A percentile compares a stretch with the other conserved stretches of the same genome.
These are phyloP conservation scores for Esox niger DNA, from an alignment of 2,113 vertebrate species.

Conservation along the genomic window DNA sequence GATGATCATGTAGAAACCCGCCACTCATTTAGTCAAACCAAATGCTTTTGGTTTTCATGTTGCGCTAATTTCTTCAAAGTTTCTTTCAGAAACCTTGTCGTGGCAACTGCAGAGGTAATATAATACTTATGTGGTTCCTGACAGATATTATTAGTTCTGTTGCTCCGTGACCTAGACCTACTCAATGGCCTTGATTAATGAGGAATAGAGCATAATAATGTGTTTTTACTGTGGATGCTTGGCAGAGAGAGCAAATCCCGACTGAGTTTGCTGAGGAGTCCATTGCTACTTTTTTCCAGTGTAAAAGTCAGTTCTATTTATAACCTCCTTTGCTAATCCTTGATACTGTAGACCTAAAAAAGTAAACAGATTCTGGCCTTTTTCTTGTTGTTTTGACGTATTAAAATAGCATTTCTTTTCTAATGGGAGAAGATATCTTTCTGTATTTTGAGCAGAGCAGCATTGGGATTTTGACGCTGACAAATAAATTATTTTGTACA, in stretches of 20 bases:
- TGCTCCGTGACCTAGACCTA: background rate
- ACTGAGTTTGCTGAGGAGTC: background rate
- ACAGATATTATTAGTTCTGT: too few species aligned
- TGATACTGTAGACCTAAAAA: background rate
- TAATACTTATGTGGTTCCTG: too few species aligned
- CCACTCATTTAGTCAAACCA: background rate
- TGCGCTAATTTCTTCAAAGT: too few species aligned
- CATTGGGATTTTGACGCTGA: conserved; percentile 8
- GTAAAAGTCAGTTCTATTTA: background rate
- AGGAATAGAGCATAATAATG: background rate
- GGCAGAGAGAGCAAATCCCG: background rate
- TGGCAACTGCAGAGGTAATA: too few species aligned
- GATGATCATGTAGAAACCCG: background rate
- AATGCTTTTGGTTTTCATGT: background rate
- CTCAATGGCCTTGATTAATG: too few species aligned
- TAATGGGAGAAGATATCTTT: background rate
- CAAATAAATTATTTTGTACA: conserved; percentile 10
- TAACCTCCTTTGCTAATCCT: background rate
- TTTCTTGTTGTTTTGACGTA: background rate
- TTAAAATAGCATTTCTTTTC: background rate
- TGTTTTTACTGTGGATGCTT: background rate
- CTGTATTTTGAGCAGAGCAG: conserved; percentile 10
- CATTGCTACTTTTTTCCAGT: background rate
- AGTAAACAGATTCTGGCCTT: background rate
- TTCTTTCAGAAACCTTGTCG: too few species aligned